Evolutionary conservation across 2,113 vertebrate species (phyloP), one percentile per base, ranked within the genome.

Genomic region (Neotoma lepida): DNA sequence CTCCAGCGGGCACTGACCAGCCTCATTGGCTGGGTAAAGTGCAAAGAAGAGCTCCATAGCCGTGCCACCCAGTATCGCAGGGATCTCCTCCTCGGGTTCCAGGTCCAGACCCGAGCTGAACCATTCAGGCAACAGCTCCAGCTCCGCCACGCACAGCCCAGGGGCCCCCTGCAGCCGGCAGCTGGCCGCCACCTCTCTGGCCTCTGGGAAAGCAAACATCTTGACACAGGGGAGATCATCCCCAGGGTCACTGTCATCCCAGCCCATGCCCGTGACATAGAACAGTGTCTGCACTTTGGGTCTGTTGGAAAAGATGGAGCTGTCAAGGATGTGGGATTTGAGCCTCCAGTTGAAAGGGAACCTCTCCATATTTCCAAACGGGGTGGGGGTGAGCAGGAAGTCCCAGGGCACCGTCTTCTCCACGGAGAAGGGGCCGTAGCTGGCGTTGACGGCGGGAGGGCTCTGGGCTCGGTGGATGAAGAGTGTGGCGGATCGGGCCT

Each of bases 201-300:
- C 98, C 97, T 99, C 99, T 0, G 99, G 98, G 89, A 99, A 96
- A 44, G 99, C 99, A 30, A 99, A 95, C 95, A 99, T 98, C 94
- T 98, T 98, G 70, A 99, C 98, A 0, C 99, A 99, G 5, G 99
- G 99, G 66, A 99, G 98, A 26, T 97, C 97, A 61, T 98, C 98
- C 0, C 88, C 92, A 0, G 98, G 96, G 6, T 98, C 97, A 0
- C 95, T 89, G 68, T 99, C 98, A 1, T 99, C 98, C 99, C 99
- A 99, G 94, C 98, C 98, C 85, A 98, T 98, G n/a, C 99, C 99
- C 0, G 98, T 97, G 9, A 99, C 93, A 6, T 99, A 99, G 97
- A 99, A 99, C 78, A 99, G 91, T 4, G 99, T 98, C 98, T 99
- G 98, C 58, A 99, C 99, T 96, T 99, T 99, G 9, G 99, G 99